Percentiles rank a stretch among this genome's conserved stretches.
Conservation (phyloP, 2,797 vertebrate genomes). For the Odontamblyopus rebecca region DNA sequence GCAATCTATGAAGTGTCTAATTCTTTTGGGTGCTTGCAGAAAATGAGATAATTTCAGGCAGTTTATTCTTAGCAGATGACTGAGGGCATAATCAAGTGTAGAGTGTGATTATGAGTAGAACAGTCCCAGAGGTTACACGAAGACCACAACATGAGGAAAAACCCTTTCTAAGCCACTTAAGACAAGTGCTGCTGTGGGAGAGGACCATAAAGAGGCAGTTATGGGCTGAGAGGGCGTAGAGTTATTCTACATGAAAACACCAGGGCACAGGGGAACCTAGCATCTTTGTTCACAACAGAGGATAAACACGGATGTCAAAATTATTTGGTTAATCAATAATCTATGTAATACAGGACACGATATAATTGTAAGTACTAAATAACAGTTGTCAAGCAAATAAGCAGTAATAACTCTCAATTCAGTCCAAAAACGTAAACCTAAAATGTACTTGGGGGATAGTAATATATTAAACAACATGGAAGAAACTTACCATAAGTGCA, state of each 20-base stretch:
- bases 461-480: too few relatives aligned
- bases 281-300: conserved; percentile 31
- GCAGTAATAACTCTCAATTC: too few relatives aligned
- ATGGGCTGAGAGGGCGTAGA: conserved; percentile 66
- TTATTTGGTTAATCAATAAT: neutral
- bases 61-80: conserved; percentile 39
- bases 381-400: neutral
- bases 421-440: neutral
- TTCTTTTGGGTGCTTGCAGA: conserved; percentile 5
- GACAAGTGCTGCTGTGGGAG: conserved; percentile 55
- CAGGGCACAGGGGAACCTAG: conserved; percentile 41
- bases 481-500: too few relatives aligned
- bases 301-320: neutral
- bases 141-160: conserved; percentile 36
- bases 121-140: conserved; percentile 36
- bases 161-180: conserved; percentile 49
- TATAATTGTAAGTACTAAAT: neutral
- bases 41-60: conserved; percentile 26
- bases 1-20: conserved; percentile 26
- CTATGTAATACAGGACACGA: neutral
- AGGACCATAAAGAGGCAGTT: conserved; percentile 69
- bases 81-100: conserved; percentile 29
- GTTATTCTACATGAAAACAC: conserved; percentile 39
- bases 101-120: conserved; percentile 44
- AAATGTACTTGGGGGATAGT: too few relatives aligned